phyloP scores from a whole-genome alignment of 2,113 vertebrate genomes.

The Tylochromis polylepis region DNA sequence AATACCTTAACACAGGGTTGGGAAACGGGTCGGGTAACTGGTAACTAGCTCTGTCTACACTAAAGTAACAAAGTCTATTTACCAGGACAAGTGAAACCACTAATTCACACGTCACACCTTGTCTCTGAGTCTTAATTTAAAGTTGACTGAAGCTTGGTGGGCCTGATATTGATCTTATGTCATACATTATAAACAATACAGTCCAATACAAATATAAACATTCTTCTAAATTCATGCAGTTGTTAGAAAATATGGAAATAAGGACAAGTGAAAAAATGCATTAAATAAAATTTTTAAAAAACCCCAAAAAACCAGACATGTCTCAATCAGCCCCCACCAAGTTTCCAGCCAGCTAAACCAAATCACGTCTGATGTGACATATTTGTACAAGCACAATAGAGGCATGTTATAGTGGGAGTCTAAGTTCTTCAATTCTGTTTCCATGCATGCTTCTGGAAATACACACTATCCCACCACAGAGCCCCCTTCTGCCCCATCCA shows the following conservation, averaged over 20 bases:
- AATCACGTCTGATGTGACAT: not conserved
- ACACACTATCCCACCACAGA: constrained; percentile 36
- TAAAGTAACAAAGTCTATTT: not conserved
- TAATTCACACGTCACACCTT: not conserved
- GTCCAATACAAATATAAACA: too few relatives aligned
- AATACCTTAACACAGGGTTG: not conserved
- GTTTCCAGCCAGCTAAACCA: not conserved
- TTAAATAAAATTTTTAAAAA: not conserved
- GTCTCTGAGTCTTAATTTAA: not conserved
- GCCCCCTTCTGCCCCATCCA: constrained; percentile 26
- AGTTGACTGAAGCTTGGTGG: too few relatives aligned
- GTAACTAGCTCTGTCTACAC: not conserved
- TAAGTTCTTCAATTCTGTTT: constrained; percentile 17
- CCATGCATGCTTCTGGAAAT: constrained; percentile 43
- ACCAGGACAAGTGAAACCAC: too few relatives aligned
- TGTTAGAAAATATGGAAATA: not conserved
- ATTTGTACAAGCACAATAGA: constrained; percentile 30
- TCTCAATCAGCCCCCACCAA: not conserved
- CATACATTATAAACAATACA: too few relatives aligned
- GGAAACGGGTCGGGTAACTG: not conserved
- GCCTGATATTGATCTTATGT: too few relatives aligned
- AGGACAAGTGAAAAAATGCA: not conserved
- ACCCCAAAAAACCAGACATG: not conserved
- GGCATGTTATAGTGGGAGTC: not conserved
- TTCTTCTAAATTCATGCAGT: not conserved